Conservation (phyloP, 2,888 invertebrate genomes). For the Nomada flava region DNA sequence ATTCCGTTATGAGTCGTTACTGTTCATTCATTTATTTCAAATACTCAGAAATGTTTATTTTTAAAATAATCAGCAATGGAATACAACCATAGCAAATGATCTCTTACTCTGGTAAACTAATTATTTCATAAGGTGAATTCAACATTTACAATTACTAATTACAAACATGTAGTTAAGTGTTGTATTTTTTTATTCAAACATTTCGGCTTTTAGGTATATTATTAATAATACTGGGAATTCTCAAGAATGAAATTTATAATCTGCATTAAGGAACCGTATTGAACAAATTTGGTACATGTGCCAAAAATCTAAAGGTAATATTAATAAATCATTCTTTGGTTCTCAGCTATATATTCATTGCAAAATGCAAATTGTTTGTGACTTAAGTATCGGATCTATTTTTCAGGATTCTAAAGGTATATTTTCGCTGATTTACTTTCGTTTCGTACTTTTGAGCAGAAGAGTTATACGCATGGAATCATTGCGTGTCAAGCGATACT, state of each 20-base stretch:
- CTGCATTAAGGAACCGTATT: neutral
- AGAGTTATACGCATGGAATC: too few relatives aligned
- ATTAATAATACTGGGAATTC: neutral
- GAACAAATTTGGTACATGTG: conserved; percentile 13
- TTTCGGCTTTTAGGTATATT: conserved; percentile 21
- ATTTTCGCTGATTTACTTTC: neutral
- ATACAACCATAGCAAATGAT: conserved; percentile 7
- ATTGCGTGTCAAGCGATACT: too few relatives aligned
- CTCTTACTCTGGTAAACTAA: conserved; percentile 18
- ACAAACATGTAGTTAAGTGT: neutral
- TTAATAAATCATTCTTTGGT: neutral
- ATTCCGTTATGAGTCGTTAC: conserved; percentile 17
- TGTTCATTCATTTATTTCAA: neutral
- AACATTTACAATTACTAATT: conserved; percentile 12
- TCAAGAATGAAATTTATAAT: conserved; percentile 13
- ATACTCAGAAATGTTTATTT: conserved; percentile 8
- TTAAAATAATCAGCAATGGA: conserved; percentile 4
- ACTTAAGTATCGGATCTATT: conserved; percentile 15
- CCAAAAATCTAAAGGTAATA: conserved; percentile 27
- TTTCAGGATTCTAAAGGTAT: conserved; percentile 5
- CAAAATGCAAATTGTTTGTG: neutral
- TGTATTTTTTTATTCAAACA: conserved; percentile 2
- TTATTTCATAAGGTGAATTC: neutral
- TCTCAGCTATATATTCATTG: neutral
- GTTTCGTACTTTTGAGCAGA: too few relatives aligned